Evolutionary conservation across 2,113 vertebrate species (phyloP), one percentile per base, ranked within the genome.

Genomic region (Clarias macrocephalus): DNA sequence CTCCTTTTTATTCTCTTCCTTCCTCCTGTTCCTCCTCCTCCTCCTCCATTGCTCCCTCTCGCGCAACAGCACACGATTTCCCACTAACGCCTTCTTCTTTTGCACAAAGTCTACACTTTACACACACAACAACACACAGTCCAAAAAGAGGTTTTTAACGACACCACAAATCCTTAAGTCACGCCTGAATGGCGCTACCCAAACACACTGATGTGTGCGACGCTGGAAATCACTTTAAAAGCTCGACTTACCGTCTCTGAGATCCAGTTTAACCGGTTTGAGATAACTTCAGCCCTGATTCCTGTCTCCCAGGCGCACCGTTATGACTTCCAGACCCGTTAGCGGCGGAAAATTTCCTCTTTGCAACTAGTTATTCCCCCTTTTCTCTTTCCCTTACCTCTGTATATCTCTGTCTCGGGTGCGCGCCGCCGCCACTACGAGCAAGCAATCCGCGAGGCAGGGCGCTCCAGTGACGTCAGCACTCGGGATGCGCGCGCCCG

Each of bases 391-490:
- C 21, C 19, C 62, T 5, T 19, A 12, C 48, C 72, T 21, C 68
- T 21, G 68, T 72, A 33, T 81, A 83, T 82, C 59, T 79, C 79
- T 82, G 84, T 88, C 85, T 82, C n/a, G 66, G 28, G 66, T 28
- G 33, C 30, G 68, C 68, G 7, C 75, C 59, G 6, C 66, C 15
- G 6, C 66, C 30, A 19, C 66, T 19, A 9, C 68, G 11, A 77
- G 88, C 86, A 91, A 92, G 84, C 80, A 89, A 88, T 81, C 59
- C 82, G 30, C 57, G 68, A 89, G 87, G 77, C 90, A 87, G 87
- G 89, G 91, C 89, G 91, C 91, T 90, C 88, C 90, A 83, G 89
- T 92, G 91, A 92, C 91, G 91, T 92, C 88, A 90, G 86, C 84
- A 89, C 63, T 84, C 88, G 86, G 87, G 90, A 88, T 86, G 90